A percentile compares a stretch with the other conserved stretches of the same genome.
Evolutionary conservation across 2,113 vertebrate genomes (phyloP).

Genomic region (Atractosteus spatula): DNA sequence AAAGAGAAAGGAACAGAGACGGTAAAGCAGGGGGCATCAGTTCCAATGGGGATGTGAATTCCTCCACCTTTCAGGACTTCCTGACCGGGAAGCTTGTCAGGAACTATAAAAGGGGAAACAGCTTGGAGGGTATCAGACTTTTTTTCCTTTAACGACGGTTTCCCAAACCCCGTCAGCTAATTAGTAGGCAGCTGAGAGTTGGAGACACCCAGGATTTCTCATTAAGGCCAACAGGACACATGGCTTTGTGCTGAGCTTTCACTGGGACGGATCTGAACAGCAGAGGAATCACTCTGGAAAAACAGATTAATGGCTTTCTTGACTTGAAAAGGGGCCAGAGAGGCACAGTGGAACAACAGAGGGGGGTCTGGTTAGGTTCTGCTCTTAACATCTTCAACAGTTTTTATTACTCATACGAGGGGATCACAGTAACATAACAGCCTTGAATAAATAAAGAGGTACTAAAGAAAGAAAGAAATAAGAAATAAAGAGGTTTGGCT

Average conservation of each 20-base stretch:
- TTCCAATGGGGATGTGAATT: conserved; percentile 35
- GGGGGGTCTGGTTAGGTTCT: conserved; percentile 3
- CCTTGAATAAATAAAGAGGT: no score
- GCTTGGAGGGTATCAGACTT: conserved; percentile 9
- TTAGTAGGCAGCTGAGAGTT: background rate
- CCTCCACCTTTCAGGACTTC: conserved; percentile 6
- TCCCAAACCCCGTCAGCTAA: conserved; percentile 13
- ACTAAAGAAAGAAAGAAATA: no score
- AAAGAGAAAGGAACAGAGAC: conserved; percentile 14
- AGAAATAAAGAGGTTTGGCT: no score
- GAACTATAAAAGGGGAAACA: conserved; percentile 34
- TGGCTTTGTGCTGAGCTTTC: conserved; percentile 40
- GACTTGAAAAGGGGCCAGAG: conserved; percentile 12
- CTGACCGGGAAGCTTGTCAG: conserved; percentile 50
- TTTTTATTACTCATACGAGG: conserved; percentile 19
- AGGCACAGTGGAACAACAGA: conserved; percentile 14
- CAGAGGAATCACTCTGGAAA: background rate
- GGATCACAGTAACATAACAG: no score
- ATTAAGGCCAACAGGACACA: conserved; percentile 12
- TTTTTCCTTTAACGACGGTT: conserved; percentile 19
- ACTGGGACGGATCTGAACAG: conserved; percentile 41
- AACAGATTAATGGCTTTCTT: background rate
- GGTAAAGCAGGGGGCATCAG: conserved; percentile 23
- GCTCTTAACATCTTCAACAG: conserved; percentile 47
- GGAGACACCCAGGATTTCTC: conserved; percentile 9